phyloP scores from a whole-genome alignment of 2,888 invertebrate genomes.

The Ommatoiulus sabulosus region DNA sequence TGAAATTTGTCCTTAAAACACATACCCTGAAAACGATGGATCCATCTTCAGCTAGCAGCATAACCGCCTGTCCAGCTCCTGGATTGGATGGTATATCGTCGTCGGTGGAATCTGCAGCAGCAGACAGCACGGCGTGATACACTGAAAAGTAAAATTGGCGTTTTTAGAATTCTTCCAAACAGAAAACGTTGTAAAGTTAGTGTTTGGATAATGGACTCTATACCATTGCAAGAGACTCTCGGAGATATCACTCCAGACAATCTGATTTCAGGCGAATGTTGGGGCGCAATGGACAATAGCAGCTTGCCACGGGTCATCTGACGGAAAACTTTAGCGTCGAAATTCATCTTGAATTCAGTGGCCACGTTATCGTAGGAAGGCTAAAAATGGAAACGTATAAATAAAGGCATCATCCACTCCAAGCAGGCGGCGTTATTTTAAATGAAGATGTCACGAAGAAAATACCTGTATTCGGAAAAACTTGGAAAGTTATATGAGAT shows the following conservation, averaged over 20 bases:
- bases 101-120: slow-evolving; percentile 58
- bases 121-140: slow-evolving; percentile 61
- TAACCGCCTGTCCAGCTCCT: slow-evolving; percentile 61
- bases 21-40: slow-evolving; percentile 60
- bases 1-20: background rate
- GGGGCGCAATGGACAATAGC: slow-evolving; percentile 77
- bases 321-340: slow-evolving; percentile 80
- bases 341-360: slow-evolving; percentile 82
- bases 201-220: background rate
- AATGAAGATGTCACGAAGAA: no score
- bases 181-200: background rate
- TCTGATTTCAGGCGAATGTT: slow-evolving; percentile 74
- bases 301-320: slow-evolving; percentile 82
- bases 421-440: background rate
- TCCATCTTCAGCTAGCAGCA: slow-evolving; percentile 60
- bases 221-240: slow-evolving; percentile 79
- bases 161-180: background rate
- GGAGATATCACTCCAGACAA: slow-evolving; percentile 80
- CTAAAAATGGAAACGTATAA: slow-evolving; percentile 4
- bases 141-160: slow-evolving; percentile 58
- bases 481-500: background rate
- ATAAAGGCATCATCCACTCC: background rate
- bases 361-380: slow-evolving; percentile 63
- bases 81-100: slow-evolving; percentile 58
- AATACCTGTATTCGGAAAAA: background rate